phyloP scores from a whole-genome alignment of 1,140 invertebrate species.

The Adelges cooleyi region DNA sequence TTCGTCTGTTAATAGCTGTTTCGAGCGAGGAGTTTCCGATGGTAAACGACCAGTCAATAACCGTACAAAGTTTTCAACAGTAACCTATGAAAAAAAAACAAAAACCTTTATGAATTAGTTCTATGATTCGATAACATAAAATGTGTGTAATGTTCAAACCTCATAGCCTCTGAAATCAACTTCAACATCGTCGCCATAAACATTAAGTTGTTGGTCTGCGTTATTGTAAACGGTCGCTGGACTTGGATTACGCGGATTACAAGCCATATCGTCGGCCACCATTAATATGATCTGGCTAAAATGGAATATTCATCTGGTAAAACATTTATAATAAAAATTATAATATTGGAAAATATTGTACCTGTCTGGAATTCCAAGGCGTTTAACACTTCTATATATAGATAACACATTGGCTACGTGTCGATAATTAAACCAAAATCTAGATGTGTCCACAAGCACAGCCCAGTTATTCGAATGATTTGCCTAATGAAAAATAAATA shows the following conservation, averaged over 20 bases:
- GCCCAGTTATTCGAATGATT: constrained; percentile 98
- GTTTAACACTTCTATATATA: constrained; percentile 94
- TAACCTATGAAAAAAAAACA: constrained; percentile 50
- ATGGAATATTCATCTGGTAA: constrained; percentile 7
- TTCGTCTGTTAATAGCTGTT: constrained; percentile 90
- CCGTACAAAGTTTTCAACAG: constrained; percentile 97
- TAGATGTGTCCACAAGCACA: constrained; percentile 91
- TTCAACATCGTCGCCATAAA: constrained; percentile 98
- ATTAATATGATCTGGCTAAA: constrained; percentile 88
- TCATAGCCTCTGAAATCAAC: constrained; percentile 98
- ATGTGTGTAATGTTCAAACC: constrained; percentile 41
- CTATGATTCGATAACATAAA: too few relatives aligned
- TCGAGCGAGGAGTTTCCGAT: constrained; percentile 78
- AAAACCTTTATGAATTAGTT: constrained; percentile 13
- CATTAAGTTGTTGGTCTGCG: constrained; percentile 94
- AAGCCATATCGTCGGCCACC: constrained; percentile 99
- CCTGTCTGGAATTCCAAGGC: constrained; percentile 91
- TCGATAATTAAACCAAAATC: constrained; percentile 99
- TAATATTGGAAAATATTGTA: constrained; percentile 33
- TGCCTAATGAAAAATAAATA: too few relatives aligned
- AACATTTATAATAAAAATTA: not conserved
- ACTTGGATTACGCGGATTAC: constrained; percentile 91
- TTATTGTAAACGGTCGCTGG: constrained; percentile 99
- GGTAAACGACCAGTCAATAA: constrained; percentile 80
- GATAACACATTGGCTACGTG: constrained; percentile 98